Evolutionary conservation across 1,140 invertebrate genomes (phyloP), one percentile per base, ranked within the genome.

Genomic region (Euura saliciscinereae): DNA sequence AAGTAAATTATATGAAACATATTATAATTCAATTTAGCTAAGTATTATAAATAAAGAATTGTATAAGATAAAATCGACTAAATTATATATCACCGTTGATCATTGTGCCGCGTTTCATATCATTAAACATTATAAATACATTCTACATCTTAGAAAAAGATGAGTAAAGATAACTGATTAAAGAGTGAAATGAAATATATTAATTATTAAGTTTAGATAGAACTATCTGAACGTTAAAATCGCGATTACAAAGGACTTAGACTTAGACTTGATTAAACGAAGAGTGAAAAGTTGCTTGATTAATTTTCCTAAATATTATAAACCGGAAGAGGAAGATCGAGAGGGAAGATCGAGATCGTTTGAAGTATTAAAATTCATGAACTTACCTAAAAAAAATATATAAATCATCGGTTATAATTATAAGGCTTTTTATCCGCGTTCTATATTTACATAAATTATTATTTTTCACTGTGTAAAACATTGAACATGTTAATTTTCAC

Each of bases 61-160:
- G 13, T 59, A 59, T 59, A 59, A 11, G 13, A 59, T 11, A 11
- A 73, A 70, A 77, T 68, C 71, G 74, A 78, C 73, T 75, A 80
- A 74, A 78, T 70, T 66, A 67, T 80, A 74, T 80, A 78, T 83
- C 78, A 76, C 76, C 77, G 78, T 82, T 79, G 76, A 79, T 75
- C 76, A 80, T 83, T 74, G 76, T 78, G 77, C 78, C 80, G 79
- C 79, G 81, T 83, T 79, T 74, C 83, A 84, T 84, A 84, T 84
- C 82, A 81, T 80, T 77, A 77, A 69, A 75, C 78, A 76, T 59
- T 77, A 28, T 28, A 28, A 1, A 28, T 28, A 28, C 28, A 28
- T 28, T 28, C 28, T 79, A 79, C 73, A 73, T 74, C 70, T 72
- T 65, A 67, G 28, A 28, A 28, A 28, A 28, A 28, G 28, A 28